Evolutionary conservation across 2,113 vertebrate genomes (phyloP).

Genomic region (Pseudois nayaur): DNA sequence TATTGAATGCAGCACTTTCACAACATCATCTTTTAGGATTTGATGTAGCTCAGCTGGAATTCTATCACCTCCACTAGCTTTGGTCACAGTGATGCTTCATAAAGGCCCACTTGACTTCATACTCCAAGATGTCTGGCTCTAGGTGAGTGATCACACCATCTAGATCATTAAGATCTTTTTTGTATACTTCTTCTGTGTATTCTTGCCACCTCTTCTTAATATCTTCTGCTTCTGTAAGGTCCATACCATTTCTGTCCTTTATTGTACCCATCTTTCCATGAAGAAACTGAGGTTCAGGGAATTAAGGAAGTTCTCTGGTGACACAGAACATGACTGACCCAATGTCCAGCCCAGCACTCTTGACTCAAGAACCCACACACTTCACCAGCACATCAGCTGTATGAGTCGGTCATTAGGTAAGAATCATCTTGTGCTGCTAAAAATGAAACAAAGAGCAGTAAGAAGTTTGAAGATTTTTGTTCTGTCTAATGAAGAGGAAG

Average conservation of each 20-base stretch:
- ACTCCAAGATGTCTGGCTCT: neutral
- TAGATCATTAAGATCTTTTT: neutral
- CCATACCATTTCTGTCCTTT: neutral
- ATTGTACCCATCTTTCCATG: neutral
- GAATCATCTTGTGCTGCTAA: neutral
- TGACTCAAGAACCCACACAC: neutral
- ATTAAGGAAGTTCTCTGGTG: neutral
- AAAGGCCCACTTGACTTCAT: neutral
- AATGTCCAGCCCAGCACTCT: neutral
- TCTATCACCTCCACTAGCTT: neutral
- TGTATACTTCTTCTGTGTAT: neutral
- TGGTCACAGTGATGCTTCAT: neutral
- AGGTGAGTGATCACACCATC: neutral
- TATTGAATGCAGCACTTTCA: neutral
- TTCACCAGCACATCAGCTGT: neutral
- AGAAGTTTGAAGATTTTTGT: neutral
- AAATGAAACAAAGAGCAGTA: neutral
- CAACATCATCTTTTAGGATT: neutral
- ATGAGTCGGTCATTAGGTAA: neutral
- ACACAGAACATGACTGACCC: neutral
- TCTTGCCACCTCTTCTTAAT: neutral
- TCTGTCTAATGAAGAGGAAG: neutral
- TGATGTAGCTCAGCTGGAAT: neutral
- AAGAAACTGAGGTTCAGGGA: neutral
- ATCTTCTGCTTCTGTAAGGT: neutral